Evolutionary conservation across 2,797 vertebrate species (phyloP).

Genomic region (Dendrocincla fuliginosa): DNA sequence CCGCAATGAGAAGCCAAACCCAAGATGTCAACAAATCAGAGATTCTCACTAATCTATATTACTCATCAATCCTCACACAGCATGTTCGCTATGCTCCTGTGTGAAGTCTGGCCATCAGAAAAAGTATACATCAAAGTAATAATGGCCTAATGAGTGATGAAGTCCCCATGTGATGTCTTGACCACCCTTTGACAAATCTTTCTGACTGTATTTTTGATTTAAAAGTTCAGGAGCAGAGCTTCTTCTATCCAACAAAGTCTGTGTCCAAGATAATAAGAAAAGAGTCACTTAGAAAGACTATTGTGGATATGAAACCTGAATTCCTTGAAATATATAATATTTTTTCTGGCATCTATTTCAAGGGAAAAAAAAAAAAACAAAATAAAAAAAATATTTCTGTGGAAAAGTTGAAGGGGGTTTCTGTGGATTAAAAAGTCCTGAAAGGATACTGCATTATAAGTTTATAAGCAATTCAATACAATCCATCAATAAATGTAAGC

Average conservation of each 20-base stretch:
- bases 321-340: neutral
- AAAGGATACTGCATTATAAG: neutral
- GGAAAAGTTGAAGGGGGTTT: neutral
- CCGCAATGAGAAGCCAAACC: neutral
- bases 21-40: neutral
- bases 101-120: neutral
- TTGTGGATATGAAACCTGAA: neutral
- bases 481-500: neutral
- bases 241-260: neutral
- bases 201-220: neutral
- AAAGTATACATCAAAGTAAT: neutral
- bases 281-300: neutral
- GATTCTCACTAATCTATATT: neutral
- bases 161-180: neutral
- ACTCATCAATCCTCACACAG: neutral
- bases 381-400: neutral
- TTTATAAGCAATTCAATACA: neutral
- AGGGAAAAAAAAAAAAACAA: neutral
- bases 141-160: neutral
- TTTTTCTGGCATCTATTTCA: neutral
- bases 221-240: neutral
- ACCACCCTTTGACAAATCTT: neutral
- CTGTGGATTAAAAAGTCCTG: neutral
- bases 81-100: accelerated
- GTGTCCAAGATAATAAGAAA: neutral